Evolutionary conservation across 2,113 vertebrate species (phyloP).

Genomic region (Barnardius zonarius): DNA sequence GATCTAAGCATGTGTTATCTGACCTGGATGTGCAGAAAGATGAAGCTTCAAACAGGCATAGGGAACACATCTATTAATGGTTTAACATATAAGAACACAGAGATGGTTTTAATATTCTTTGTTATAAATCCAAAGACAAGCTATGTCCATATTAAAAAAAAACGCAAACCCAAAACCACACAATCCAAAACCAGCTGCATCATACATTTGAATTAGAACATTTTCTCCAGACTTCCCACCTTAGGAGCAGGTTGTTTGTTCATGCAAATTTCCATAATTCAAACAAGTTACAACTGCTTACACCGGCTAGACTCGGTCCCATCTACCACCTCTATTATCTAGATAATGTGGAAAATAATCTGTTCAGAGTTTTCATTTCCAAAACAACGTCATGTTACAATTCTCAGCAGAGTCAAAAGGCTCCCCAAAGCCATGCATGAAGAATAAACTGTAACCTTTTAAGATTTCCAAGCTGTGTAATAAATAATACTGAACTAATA

Average conservation of each 20-base stretch:
- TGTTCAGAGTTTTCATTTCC: conserved; percentile 36
- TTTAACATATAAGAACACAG: background rate
- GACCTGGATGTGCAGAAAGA: background rate
- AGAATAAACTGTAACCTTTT: conserved; percentile 59
- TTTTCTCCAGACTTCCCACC: background rate
- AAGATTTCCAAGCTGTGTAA: conserved; percentile 53
- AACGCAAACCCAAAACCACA: background rate
- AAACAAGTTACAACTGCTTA: conserved; percentile 34
- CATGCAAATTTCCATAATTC: conserved; percentile 38
- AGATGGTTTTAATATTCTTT: background rate
- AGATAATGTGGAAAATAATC: conserved; percentile 35
- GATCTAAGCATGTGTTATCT: background rate
- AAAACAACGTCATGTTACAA: conserved; percentile 42
- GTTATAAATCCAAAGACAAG: background rate
- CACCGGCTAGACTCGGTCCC: background rate
- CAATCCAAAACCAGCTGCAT: background rate
- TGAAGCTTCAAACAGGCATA: background rate
- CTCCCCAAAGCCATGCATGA: conserved; percentile 47
- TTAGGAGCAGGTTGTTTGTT: background rate
- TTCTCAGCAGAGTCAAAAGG: conserved; percentile 32
- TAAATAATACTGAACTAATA: conserved; percentile 67
- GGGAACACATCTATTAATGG: background rate
- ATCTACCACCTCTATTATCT: conserved; percentile 45
- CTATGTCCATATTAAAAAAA: background rate
- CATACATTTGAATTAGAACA: background rate